These are phyloP conservation scores for Augiades crinisus DNA, from an alignment of 2,888 invertebrate genomes.

Conservation along the genomic window DNA sequence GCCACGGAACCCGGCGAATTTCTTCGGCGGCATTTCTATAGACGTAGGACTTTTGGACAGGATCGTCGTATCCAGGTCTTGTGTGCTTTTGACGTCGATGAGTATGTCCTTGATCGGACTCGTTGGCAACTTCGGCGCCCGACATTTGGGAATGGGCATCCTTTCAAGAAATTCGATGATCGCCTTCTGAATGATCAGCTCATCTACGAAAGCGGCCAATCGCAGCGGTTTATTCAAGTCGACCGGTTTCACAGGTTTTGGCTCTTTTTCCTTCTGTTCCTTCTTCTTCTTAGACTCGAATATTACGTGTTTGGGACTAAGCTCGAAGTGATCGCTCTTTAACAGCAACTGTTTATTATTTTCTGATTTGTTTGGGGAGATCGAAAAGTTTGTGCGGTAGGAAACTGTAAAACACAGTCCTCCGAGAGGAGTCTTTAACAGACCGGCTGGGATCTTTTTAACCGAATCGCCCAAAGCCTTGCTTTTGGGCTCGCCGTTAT, in stretches of 20 bases:
- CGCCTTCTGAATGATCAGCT: constrained; percentile 52
- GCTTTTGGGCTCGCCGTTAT: constrained; percentile 89
- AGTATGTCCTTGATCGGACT: constrained; percentile 36
- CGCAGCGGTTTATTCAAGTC: constrained; percentile 88
- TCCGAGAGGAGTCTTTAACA: constrained; percentile 93
- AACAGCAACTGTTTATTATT: constrained; percentile 87
- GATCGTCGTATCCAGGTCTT: constrained; percentile 51
- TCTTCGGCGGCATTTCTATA: constrained; percentile 67
- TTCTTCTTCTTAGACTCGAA: constrained; percentile 83
- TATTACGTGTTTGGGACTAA: constrained; percentile 85
- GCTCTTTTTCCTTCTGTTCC: constrained; percentile 58
- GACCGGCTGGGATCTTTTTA: constrained; percentile 91
- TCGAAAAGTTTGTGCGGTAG: constrained; percentile 95
- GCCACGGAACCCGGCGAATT: constrained; percentile 64
- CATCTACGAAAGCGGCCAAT: constrained; percentile 88
- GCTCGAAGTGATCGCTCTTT: constrained; percentile 96
- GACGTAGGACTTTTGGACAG: constrained; percentile 65
- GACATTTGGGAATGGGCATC: constrained; percentile 60
- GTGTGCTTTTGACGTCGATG: constrained; percentile 58
- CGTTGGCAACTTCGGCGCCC: constrained; percentile 63
- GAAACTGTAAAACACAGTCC: constrained; percentile 90
- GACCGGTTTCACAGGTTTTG: constrained; percentile 56
- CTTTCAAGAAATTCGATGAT: constrained; percentile 62
- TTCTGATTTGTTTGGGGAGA: constrained; percentile 90
- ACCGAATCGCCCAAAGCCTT: constrained; percentile 90